Base-by-base conservation (phyloP, 2,797 vertebrate genomes). In the Phylloscopus collybita region DNA sequence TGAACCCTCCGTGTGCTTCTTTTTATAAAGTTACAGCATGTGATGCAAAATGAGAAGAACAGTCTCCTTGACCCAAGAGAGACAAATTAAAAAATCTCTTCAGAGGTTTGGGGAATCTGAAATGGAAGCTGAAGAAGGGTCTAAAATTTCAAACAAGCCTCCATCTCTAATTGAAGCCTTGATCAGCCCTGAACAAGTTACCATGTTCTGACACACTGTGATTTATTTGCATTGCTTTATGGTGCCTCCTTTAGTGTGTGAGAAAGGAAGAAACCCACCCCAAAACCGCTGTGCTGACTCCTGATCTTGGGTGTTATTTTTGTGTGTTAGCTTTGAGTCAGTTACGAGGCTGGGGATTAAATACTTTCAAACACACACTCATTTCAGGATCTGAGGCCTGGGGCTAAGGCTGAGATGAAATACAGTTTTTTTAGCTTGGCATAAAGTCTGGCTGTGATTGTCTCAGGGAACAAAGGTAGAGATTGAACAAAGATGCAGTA, bases 341-440 rank as follows among this genome's bases (percentile, higher is more conserved):
- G 86, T 94, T 91, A 57, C 44, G 82, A 88, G 90, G 73, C 71
- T 92, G 54, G 83, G 85, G 86, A 91, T 91, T 93, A 95, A 96
- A 86, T 72, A 81, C 85, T 94, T 95, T 57, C 64, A 81, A 88
- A 85, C 9, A 12, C 79, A 90, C 6, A 4, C 85, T 72, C 44
- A 9, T 86, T 93, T 84, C 70, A 81, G 82, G 91, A 95, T 92
- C 80, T 84, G 94, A 90, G 83, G 90, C 95, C 94, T 88, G 80
- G 22, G 88, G 95, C 94, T 94, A 97, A 88, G 90, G 47, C 60
- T 86, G 69, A 93, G 90, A 93, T 93, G 80, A 97, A 95, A 96
- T 92, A 93, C 40, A 66, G 20, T 49, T 86, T 90, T 95, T 95
- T 88, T 60, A 88, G 90, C 80, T 83, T 86, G 66, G 51, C 53